phyloP scores from a whole-genome alignment of 1,140 invertebrate genomes.

The Zaprionus camerounensis region DNA sequence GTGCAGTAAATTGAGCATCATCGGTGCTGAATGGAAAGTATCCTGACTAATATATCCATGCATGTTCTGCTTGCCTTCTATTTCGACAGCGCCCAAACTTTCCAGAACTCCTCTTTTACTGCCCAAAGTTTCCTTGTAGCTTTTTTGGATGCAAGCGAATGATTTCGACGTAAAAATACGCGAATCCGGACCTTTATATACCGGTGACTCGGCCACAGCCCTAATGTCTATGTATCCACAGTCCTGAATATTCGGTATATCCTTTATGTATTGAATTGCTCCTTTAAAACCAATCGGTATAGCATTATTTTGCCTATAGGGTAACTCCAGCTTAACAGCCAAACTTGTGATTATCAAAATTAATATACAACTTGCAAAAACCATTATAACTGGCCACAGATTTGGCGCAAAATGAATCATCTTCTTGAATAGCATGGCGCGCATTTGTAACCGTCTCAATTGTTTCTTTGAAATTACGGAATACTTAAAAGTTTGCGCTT shows the following conservation, averaged over 20 bases:
- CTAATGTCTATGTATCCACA: constrained; percentile 61
- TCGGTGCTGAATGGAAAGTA: constrained; percentile 68
- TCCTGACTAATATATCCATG: constrained; percentile 60
- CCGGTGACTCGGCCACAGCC: neutral
- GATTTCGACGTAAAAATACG: constrained; percentile 36
- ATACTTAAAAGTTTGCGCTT: constrained; percentile 71
- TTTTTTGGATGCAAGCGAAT: constrained; percentile 46
- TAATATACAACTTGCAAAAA: constrained; percentile 59
- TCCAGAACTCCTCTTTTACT: constrained; percentile 3
- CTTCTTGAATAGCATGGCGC: constrained; percentile 76
- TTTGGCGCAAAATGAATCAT: constrained; percentile 71
- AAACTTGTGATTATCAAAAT: constrained; percentile 55
- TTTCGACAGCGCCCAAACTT: constrained; percentile 57
- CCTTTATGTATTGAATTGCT: neutral
- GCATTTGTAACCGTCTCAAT: constrained; percentile 49
- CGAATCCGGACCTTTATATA: neutral
- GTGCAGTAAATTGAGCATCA: constrained; percentile 69
- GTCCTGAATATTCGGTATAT: constrained; percentile 42
- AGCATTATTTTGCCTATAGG: constrained; percentile 24
- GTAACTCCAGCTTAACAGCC: constrained; percentile 41
- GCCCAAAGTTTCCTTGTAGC: constrained; percentile 31
- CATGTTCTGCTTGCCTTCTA: constrained; percentile 5
- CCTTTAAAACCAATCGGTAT: constrained; percentile 49
- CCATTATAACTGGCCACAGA: constrained; percentile 68
- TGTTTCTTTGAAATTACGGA: constrained; percentile 56